Percentiles rank a stretch among this genome's conserved stretches.
These are phyloP conservation scores for Vollenhovia emeryi DNA, from an alignment of 1,140 invertebrate species.

Conservation along the genomic window DNA sequence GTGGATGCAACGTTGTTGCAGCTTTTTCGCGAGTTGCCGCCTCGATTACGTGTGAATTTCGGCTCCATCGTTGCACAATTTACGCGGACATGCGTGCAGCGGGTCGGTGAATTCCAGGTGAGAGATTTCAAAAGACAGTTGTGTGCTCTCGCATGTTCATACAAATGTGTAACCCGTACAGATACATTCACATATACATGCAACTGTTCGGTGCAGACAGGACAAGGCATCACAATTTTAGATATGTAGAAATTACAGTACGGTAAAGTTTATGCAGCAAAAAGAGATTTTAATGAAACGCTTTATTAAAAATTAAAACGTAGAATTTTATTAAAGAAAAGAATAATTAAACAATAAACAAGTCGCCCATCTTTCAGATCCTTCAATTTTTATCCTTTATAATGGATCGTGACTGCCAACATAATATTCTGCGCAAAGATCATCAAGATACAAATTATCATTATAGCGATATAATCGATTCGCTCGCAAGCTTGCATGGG, in stretches of 20 bases:
- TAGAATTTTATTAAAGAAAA: too few species aligned
- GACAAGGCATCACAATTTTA: neutral
- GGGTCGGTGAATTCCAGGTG: conserved; percentile 13
- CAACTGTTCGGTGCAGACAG: neutral
- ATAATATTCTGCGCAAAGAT: conserved; percentile 17
- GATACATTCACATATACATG: neutral
- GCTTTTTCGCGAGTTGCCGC: conserved; percentile 9
- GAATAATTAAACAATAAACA: too few species aligned
- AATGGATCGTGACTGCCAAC: neutral
- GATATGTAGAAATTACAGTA: neutral
- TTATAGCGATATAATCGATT: conserved; percentile 15
- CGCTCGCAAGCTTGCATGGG: neutral
- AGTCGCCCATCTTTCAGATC: neutral
- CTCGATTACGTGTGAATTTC: conserved; percentile 44
- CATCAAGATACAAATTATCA: neutral
- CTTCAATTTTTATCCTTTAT: neutral
- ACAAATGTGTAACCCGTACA: conserved; percentile 2
- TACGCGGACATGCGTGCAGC: neutral
- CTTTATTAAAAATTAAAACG: neutral
- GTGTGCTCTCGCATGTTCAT: neutral
- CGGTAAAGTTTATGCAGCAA: neutral
- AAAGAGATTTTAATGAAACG: neutral
- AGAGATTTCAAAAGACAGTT: conserved; percentile 36
- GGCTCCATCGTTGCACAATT: conserved; percentile 34
- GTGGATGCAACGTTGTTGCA: neutral